Evolutionary conservation across 2,888 invertebrate species (phyloP).

Genomic region (Anaspis maculata): DNA sequence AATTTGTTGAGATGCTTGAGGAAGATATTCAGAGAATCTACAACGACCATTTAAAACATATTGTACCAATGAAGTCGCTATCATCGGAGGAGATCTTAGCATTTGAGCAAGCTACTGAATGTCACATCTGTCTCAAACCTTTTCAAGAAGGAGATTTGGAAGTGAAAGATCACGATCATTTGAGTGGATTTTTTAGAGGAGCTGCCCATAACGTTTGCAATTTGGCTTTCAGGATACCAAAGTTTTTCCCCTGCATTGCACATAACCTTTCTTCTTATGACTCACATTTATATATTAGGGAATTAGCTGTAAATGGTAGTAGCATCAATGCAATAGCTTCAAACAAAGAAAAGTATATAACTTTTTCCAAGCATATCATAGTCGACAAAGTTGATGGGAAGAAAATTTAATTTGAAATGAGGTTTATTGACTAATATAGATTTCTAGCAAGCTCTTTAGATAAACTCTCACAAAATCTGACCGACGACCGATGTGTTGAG

Average conservation of each 20-base stretch:
- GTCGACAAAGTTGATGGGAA: background rate
- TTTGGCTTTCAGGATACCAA: background rate
- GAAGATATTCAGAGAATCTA: background rate
- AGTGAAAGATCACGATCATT: slow-evolving; percentile 1
- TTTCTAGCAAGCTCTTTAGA: slow-evolving; percentile 3
- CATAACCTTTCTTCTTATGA: slow-evolving; percentile 4
- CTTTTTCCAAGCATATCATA: background rate
- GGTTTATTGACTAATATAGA: background rate
- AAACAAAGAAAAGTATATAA: slow-evolving; percentile 1
- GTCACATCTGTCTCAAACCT: slow-evolving; percentile 1
- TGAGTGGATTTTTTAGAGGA: slow-evolving; percentile 5
- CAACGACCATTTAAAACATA: background rate
- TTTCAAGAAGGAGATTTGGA: background rate
- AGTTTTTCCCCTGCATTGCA: slow-evolving; percentile 1
- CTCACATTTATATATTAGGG: background rate
- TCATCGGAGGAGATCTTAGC: background rate
- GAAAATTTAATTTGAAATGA: slow-evolving; percentile 1
- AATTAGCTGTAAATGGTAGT: background rate
- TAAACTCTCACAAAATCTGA: slow-evolving; percentile 1
- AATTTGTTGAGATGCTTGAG: background rate
- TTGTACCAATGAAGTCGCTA: background rate
- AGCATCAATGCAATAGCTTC: slow-evolving; percentile 1
- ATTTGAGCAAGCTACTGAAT: background rate
- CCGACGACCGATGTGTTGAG: background rate
- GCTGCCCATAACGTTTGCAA: slow-evolving; percentile 1